Conservation (phyloP, 1,140 invertebrate genomes). For the Formica exsecta region DNA sequence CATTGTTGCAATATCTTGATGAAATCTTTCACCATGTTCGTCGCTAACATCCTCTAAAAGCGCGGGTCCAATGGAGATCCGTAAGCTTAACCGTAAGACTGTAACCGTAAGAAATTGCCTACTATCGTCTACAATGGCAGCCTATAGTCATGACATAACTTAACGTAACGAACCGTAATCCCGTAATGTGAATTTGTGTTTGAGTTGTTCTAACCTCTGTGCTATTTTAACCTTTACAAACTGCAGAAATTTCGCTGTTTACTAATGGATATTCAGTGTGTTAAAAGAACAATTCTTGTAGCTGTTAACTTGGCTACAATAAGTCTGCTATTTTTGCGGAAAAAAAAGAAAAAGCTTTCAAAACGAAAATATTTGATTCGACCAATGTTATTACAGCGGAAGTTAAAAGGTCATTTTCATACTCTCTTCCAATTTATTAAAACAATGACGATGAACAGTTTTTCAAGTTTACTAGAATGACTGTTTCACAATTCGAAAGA, state of each 20-base stretch:
- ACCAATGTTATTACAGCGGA: not conserved
- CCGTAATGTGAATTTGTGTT: too few species aligned
- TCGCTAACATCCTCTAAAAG: too few species aligned
- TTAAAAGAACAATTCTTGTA: not conserved
- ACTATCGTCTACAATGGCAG: constrained; percentile 9
- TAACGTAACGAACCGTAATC: not conserved
- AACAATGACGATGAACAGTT: not conserved
- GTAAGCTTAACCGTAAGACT: too few species aligned
- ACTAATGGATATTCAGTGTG: not conserved
- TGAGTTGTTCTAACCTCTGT: not conserved
- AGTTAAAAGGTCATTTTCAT: not conserved
- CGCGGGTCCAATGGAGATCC: too few species aligned
- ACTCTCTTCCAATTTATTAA: constrained; percentile 8
- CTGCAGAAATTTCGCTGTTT: not conserved
- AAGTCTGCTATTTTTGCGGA: too few species aligned
- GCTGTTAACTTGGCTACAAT: not conserved
- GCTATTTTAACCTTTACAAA: not conserved
- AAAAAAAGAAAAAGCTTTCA: not conserved
- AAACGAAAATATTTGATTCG: constrained; percentile 5
- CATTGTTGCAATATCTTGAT: too few species aligned
- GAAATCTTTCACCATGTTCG: too few species aligned
- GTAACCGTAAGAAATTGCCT: constrained; percentile 6
- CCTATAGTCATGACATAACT: not conserved
- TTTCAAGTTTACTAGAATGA: constrained; percentile 1
- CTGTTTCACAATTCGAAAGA: not conserved